phyloP scores from a whole-genome alignment of 1,140 invertebrate genomes.

The Rhopalosiphum maidis region DNA sequence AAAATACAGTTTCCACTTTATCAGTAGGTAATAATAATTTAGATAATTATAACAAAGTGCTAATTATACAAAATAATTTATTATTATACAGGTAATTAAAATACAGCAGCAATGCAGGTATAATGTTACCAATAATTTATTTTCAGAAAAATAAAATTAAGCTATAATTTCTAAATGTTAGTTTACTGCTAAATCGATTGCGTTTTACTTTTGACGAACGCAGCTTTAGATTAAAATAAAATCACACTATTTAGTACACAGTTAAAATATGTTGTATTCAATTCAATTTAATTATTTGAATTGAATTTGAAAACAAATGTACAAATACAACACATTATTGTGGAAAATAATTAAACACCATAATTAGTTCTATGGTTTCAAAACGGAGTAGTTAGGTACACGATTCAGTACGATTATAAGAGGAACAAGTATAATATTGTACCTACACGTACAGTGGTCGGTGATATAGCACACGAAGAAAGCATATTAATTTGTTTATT shows the following conservation, averaged over 20 bases:
- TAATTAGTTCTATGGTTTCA: too few species aligned
- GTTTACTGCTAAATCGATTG: background rate
- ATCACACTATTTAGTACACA: background rate
- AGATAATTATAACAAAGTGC: background rate
- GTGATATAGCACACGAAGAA: too few species aligned
- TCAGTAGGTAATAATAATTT: background rate
- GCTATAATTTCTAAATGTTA: background rate
- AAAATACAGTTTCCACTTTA: background rate
- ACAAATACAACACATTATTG: too few species aligned
- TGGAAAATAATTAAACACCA: too few species aligned
- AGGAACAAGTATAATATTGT: too few species aligned
- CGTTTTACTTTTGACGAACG: background rate
- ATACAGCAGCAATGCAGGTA: background rate
- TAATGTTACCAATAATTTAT: background rate
- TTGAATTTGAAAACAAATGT: too few species aligned
- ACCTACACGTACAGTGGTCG: too few species aligned
- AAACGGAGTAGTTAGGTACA: too few species aligned
- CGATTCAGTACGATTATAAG: too few species aligned
- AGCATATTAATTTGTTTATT: too few species aligned
- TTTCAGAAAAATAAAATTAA: background rate
- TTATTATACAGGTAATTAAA: background rate
- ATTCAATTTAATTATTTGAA: background rate
- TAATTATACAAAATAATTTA: conserved; percentile 2
- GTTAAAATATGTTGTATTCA: background rate
- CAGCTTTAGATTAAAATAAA: background rate